phyloP scores from a whole-genome alignment of 2,797 vertebrate species.

The Apogon talboti region DNA sequence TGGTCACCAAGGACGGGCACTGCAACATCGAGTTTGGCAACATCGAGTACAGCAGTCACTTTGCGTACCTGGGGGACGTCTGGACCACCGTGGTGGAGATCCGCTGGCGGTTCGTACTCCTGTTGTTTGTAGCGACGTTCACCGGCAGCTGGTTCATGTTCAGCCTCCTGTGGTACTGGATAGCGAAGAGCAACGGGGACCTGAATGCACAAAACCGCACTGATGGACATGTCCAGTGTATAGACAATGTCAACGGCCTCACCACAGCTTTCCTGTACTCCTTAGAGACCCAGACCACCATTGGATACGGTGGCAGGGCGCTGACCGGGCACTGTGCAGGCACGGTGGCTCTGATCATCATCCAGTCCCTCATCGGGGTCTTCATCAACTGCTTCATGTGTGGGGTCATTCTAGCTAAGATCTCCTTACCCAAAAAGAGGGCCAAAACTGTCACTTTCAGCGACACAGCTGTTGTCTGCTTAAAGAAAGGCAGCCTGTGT shows the following conservation, averaged over 20 bases:
- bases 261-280: conserved; percentile 96
- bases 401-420: conserved; percentile 93
- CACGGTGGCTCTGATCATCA: conserved; percentile 89
- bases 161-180: conserved; percentile 85
- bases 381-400: conserved; percentile 96
- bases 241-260: conserved; percentile 89
- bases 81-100: conserved; percentile 89
- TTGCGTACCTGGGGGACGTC: conserved; percentile 92
- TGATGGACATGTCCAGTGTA: conserved; percentile 85
- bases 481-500: conserved; percentile 88
- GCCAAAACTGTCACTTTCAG: conserved; percentile 95
- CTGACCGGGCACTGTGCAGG: conserved; percentile 90
- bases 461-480: conserved; percentile 90
- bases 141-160: conserved; percentile 85
- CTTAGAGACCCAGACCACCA: conserved; percentile 95
- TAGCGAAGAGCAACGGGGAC: conserved; percentile 81
- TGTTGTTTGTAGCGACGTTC: conserved; percentile 79
- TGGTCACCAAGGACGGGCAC: conserved; percentile 95
- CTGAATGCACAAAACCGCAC: conserved; percentile 73
- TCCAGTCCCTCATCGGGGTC: conserved; percentile 90
- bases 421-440: conserved; percentile 91
- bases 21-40: conserved; percentile 97
- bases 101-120: conserved; percentile 82
- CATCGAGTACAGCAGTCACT: conserved; percentile 84
- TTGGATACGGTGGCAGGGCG: conserved; percentile 92